Evolutionary conservation across 2,888 invertebrate genomes (phyloP).

Genomic region (Drosophila melanosoma): DNA sequence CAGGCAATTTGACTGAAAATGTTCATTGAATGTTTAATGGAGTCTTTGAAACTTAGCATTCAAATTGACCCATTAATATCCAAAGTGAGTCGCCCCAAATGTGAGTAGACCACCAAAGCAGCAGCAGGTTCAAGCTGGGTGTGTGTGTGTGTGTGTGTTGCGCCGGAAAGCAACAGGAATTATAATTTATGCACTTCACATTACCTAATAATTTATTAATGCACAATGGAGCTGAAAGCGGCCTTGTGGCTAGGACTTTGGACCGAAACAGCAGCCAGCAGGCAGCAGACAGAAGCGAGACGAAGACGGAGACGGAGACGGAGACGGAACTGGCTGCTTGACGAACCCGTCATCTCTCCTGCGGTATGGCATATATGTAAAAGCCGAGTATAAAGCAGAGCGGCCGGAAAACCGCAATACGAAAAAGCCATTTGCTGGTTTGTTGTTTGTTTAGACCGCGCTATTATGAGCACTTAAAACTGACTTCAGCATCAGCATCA

Average conservation of each 20-base stretch:
- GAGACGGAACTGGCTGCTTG: conserved; percentile 37
- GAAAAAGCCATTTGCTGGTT: conserved; percentile 72
- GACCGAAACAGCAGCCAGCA: conserved; percentile 55
- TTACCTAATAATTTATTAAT: conserved; percentile 70
- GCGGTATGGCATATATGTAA: neutral
- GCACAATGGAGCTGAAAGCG: conserved; percentile 60
- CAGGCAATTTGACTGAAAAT: neutral
- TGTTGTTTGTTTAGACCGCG: conserved; percentile 40
- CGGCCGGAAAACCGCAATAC: conserved; percentile 70
- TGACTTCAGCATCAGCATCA: conserved; percentile 33
- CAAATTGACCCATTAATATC: conserved; percentile 48
- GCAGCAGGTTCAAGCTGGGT: conserved; percentile 1
- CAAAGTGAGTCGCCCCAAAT: conserved; percentile 20
- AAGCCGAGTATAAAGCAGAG: conserved; percentile 19
- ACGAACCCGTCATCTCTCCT: conserved; percentile 45
- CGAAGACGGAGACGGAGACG: conserved; percentile 2
- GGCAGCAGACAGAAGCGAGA: conserved; percentile 14
- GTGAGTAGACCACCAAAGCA: conserved; percentile 1
- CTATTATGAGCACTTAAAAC: conserved; percentile 75
- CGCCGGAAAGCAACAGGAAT: conserved; percentile 8
- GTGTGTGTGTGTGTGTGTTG: conserved; percentile 9
- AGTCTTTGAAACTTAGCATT: conserved; percentile 6
- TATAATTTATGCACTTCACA: conserved; percentile 70
- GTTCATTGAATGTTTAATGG: conserved; percentile 6
- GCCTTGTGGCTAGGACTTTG: conserved; percentile 56